phyloP scores from a whole-genome alignment of 2,888 invertebrate species.

The Clunio marinus region DNA sequence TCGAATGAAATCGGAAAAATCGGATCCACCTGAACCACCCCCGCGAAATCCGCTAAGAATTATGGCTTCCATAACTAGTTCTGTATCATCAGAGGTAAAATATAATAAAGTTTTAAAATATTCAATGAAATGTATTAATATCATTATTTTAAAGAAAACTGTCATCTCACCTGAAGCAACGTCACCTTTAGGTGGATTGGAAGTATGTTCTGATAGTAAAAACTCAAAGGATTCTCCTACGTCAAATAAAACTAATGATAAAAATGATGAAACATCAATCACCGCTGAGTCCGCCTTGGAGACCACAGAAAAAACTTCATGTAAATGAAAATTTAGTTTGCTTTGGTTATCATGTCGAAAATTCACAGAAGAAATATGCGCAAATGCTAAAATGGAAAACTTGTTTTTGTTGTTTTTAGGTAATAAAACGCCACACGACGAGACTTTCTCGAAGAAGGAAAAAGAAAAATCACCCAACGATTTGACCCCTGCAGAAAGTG shows the following conservation, averaged over 20 bases:
- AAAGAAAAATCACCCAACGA: constrained; percentile 58
- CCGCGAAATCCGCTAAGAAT: constrained; percentile 15
- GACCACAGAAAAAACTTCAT: background rate
- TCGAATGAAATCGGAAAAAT: constrained; percentile 30
- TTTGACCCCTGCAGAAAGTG: constrained; percentile 46
- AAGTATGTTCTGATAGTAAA: constrained; percentile 19
- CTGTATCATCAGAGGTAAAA: constrained; percentile 34
- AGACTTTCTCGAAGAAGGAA: constrained; percentile 55
- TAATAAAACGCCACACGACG: constrained; percentile 54
- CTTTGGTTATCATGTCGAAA: background rate
- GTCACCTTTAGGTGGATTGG: background rate
- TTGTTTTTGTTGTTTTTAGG: constrained; percentile 15
- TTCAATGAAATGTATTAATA: constrained; percentile 7
- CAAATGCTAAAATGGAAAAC: constrained; percentile 18
- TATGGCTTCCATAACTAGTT: constrained; percentile 37
- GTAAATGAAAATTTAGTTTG: constrained; percentile 6
- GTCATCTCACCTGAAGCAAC: background rate
- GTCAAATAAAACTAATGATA: background rate
- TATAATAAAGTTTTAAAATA: background rate
- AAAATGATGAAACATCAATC: background rate
- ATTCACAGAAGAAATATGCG: constrained; percentile 13
- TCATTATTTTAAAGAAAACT: background rate
- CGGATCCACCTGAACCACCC: constrained; percentile 34
- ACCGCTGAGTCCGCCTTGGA: background rate
- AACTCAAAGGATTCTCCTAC: background rate